Base-by-base conservation (phyloP, 2,797 vertebrate genomes). In the Varecia variegata region DNA sequence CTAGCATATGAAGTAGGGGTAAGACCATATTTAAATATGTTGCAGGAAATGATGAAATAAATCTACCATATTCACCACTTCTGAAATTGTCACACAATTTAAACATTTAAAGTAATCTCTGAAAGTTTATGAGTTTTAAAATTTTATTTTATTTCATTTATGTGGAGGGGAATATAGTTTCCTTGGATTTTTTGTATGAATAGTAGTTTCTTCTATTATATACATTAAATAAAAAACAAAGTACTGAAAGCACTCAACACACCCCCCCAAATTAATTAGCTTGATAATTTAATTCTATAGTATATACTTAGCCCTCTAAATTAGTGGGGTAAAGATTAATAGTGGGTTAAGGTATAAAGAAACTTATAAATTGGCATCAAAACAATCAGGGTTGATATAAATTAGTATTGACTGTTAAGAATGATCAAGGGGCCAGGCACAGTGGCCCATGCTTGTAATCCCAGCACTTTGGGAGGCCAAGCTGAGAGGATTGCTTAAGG, bases 401-500 rank as follows among this genome's bases (percentile, higher is more conserved):
- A 93, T 96, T 93, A 79, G 62, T 79, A 27, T 4, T 65, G 88
- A 74, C 17, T 71, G 35, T 12, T 47, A 85, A 67, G 54, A 97
- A 97, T 82, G 47, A 82, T 65, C 54, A 50, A 95, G 67, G 35
- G 7, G 30, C 60, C 7, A 30, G 60, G 60, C 30, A 65, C 32
- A 32, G 60, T 65, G 60, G 60, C 60, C 30, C 15, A 17, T 32
- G 15, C 30, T 14, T 17, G 30, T 62, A 62, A 62, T 32, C 60
- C 14, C 13, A 62, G 60, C 60, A 32, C 60, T 62, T 32, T 62
- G 60, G 30, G 5, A 62, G 30, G 60, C 60, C 27, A 0, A 32
- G 60, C 14, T 14, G 13, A 14, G 60, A 15, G 60, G 5, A 62
- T 14, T 62, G 6, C 60, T 32, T 62, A 30, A 17, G 30, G 60